phyloP scores from a whole-genome alignment of 2,797 vertebrate species.

The Leptodactylus fallax region DNA sequence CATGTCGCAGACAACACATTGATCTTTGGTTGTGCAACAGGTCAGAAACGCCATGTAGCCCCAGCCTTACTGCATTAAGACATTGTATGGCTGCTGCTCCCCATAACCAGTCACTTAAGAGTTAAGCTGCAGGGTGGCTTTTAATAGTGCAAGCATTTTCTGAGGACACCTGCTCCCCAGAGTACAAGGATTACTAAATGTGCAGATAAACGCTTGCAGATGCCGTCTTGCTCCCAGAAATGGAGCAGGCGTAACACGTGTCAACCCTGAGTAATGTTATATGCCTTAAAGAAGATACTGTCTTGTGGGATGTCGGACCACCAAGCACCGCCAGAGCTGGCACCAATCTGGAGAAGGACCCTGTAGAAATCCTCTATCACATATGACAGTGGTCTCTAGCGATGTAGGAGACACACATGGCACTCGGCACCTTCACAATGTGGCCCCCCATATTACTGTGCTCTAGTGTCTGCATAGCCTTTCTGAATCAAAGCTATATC shows the following conservation, averaged over 20 bases:
- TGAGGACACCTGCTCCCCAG: conserved; percentile 22
- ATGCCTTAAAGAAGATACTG: no score
- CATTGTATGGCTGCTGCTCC: not conserved
- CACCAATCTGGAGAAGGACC: not conserved
- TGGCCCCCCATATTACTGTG: no score
- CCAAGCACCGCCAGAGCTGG: not conserved
- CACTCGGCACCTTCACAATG: no score
- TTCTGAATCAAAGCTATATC: no score
- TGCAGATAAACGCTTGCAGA: conserved; percentile 26
- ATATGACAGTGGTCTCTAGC: no score
- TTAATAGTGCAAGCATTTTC: not conserved
- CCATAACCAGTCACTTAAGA: not conserved
- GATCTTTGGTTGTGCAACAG: no score
- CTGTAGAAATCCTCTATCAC: no score
- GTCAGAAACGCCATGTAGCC: no score
- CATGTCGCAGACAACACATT: no score
- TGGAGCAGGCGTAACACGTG: not conserved
- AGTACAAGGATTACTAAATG: not conserved
- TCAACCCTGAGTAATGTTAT: not conserved
- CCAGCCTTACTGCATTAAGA: not conserved
- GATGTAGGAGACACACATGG: no score
- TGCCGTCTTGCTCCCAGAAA: not conserved
- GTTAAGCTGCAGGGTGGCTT: not conserved
- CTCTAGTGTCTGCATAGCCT: no score
- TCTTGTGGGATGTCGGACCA: not conserved